Base-by-base conservation (phyloP, 2,113 vertebrate species). In the Halcyon senegalensis region DNA sequence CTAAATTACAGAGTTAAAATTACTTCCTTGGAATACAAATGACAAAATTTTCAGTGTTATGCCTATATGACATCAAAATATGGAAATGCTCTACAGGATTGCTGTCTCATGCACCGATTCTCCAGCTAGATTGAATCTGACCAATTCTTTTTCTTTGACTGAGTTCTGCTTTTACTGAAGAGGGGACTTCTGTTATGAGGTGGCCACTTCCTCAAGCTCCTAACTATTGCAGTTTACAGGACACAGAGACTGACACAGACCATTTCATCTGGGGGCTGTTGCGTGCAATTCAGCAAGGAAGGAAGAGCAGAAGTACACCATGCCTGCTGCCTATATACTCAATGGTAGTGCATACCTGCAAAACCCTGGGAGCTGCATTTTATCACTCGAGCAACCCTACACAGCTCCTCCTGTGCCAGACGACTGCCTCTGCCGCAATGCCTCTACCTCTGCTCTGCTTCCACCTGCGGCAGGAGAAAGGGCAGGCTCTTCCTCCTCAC, bases 1-100 rank as follows among this genome's bases (percentile, higher is more conserved):
- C 59, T 84, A 81, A 86, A 96, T 67, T 74, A 63, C 39, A 63
- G 51, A 85, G 37, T 88, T 92, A 63, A 96, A 96, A 86, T 55
- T 55, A 33, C 50, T 53, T 90, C 33, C 17, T 87, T 78, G 90
- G 85, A 88, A 90, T 90, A 19, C 64, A 92, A 85, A 92, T 64
- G 39, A 58, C 37, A 66, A 48, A 41, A 88, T 84, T 70, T 90
- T 80, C 75, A 39, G 19, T 28, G 27, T 63, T 78, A 77, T 5
- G 9, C 44, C 51, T 77, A 30, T 43, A 66, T n/a, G 59, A 70
- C 39, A 92, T 20, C 15, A 93, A 69, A 82, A 69, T 14, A 13
- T 79, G 16, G 44, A 85, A 87, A 81, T 43, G 27, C 10, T 27
- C 20, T 18, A 16, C 55, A 69, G 46, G 30, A 77, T 58, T 85